These are phyloP conservation scores for Drosophila ezoana DNA, from an alignment of 2,888 invertebrate species.

Conservation along the genomic window DNA sequence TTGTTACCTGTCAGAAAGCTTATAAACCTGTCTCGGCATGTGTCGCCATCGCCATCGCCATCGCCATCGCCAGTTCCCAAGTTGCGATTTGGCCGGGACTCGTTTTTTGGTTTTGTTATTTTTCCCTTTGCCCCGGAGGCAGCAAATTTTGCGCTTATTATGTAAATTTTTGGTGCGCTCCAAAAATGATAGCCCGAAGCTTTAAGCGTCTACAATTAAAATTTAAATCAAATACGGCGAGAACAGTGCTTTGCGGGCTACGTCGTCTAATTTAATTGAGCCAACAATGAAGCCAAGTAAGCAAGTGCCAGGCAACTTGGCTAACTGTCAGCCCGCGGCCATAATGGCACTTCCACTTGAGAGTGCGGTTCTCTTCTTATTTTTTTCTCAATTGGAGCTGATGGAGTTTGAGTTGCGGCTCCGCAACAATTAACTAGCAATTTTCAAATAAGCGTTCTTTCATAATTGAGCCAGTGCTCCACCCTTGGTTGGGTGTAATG, in stretches of 20 bases:
- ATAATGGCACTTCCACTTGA: slow-evolving; percentile 60
- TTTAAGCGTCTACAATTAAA: slow-evolving; percentile 71
- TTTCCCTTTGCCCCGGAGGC: slow-evolving; percentile 28
- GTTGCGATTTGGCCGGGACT: slow-evolving; percentile 13
- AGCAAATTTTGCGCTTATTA: slow-evolving; percentile 72
- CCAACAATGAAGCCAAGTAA: slow-evolving; percentile 62
- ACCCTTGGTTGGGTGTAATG: slow-evolving; percentile 31
- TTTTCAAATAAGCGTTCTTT: slow-evolving; percentile 78
- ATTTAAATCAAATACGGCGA: slow-evolving; percentile 71
- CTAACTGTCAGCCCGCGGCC: slow-evolving; percentile 49
- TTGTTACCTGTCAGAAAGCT: slow-evolving; percentile 65
- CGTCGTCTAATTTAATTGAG: slow-evolving; percentile 71
- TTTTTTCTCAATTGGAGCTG: slow-evolving; percentile 20
- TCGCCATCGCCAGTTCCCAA: slow-evolving; percentile 7
- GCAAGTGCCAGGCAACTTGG: slow-evolving; percentile 44
- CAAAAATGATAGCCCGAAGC: slow-evolving; percentile 66
- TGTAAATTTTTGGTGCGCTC: slow-evolving; percentile 64
- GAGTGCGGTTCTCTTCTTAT: slow-evolving; percentile 14
- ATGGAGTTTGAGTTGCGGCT: slow-evolving; percentile 29
- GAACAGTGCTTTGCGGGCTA: slow-evolving; percentile 23
- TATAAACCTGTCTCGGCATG: slow-evolving; percentile 69
- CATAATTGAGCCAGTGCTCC: slow-evolving; percentile 59
- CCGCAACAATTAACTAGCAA: slow-evolving; percentile 75
- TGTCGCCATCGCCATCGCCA: slow-evolving; percentile 59
- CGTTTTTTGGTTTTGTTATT: slow-evolving; percentile 5